Evolutionary conservation across 2,113 vertebrate genomes (phyloP), one percentile per base, ranked within the genome.

Genomic region (Panthera leo): DNA sequence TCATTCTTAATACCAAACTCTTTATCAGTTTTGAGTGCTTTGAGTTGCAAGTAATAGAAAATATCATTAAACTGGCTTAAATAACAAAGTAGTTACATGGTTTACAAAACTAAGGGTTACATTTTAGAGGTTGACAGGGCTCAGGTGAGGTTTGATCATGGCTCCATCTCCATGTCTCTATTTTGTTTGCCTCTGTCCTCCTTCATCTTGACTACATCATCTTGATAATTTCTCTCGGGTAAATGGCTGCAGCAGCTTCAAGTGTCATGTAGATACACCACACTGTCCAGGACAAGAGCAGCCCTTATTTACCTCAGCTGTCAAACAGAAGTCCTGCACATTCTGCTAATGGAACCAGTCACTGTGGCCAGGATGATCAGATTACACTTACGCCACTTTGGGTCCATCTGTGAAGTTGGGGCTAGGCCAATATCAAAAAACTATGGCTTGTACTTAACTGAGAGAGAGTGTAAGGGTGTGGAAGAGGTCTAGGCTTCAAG

Each of bases 81-180:
- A 23, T 58, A 36, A 63, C 31, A 76, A 80, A 88, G 34, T 31
- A 61, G 14, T 61, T 82, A 53, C 7, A 9, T 51, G 14, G 16
- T 27, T 94, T 76, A 48, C 14, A 94, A 94, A 85, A 51, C 23
- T 65, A 86, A 45, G 71, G 4, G 27, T 67, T 63, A 27, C 51
- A 18, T 15, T 55, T 16, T 21, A 36, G 65, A 94, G 51, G 23
- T 80, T 45, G 11, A 16, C 14, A 25, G 48, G 5, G 39, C 25
- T 76, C 13, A 21, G 51, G 58, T 21, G 16, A 67, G 67, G 53
- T 79, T 67, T 79, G 15, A 45, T 79, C 27, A 36, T 16, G 65
- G 93, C 14, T 95, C 18, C 48, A 0, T 70, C 23, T 82, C 12
- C 34, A 2, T 13, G 15, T 58, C 75, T 53, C 45, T 12, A 0